phyloP scores from a whole-genome alignment of 2,888 invertebrate genomes.

The Lycocerus yunnanus region DNA sequence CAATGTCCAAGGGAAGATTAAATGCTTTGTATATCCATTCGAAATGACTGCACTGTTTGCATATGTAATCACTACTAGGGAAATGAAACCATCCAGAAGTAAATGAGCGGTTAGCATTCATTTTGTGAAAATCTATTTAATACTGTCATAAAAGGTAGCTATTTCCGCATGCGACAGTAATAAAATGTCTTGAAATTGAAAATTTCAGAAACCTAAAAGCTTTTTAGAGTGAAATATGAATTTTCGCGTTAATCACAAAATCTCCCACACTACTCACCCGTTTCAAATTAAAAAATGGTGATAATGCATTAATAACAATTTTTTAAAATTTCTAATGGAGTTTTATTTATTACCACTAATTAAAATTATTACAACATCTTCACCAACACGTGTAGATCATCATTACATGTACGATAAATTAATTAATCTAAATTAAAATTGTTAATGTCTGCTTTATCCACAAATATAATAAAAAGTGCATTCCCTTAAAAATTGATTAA shows the following conservation, averaged over 20 bases:
- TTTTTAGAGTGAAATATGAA: neutral
- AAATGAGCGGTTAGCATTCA: conserved; percentile 6
- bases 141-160: neutral
- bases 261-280: neutral
- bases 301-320: neutral
- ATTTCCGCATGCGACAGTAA: neutral
- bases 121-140: conserved; percentile 4
- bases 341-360: neutral
- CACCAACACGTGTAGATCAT: too few relatives aligned
- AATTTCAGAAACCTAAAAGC: neutral
- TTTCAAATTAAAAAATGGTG: neutral
- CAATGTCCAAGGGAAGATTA: conserved; percentile 10
- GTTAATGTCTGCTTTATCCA: too few relatives aligned
- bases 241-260: neutral
- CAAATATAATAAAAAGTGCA: neutral
- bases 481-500: neutral
- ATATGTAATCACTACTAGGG: conserved; percentile 9
- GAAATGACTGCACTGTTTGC: conserved; percentile 8
- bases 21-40: conserved; percentile 7
- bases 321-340: neutral
- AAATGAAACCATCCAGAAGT: conserved; percentile 10
- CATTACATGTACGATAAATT: neutral
- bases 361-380: neutral
- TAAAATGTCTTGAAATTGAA: conserved; percentile 2
- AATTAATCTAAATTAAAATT: neutral